Evolutionary conservation across 2,113 vertebrate species (phyloP).

Genomic region (Cebidichthys violaceus): DNA sequence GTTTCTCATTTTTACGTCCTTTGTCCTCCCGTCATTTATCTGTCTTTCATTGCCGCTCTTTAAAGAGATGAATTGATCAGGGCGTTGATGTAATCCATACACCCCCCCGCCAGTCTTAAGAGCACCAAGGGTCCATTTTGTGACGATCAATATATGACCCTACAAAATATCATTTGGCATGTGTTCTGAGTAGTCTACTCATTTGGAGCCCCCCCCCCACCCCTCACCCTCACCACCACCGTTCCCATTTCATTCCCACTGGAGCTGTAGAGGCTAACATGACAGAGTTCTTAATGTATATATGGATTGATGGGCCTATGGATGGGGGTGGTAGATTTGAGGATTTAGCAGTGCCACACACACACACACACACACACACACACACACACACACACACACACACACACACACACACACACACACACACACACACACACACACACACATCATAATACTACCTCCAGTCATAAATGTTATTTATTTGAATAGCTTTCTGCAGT

Average conservation of each 20-base stretch:
- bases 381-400: not conserved
- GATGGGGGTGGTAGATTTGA: constrained; percentile 14
- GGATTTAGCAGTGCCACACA: constrained; percentile 11
- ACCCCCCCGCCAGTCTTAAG: constrained; percentile 59
- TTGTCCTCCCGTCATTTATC: constrained; percentile 35
- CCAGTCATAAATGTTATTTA: constrained; percentile 52
- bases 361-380: constrained; percentile 11
- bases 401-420: constrained; percentile 31
- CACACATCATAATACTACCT: constrained; percentile 29
- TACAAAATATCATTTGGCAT: constrained; percentile 78
- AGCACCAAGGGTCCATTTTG: constrained; percentile 79
- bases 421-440: constrained; percentile 27
- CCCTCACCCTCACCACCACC: constrained; percentile 47
- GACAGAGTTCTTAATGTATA: constrained; percentile 62
- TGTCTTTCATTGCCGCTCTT: constrained; percentile 49
- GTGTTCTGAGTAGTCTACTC: constrained; percentile 57
- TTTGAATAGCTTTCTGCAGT: constrained; percentile 53
- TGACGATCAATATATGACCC: constrained; percentile 79
- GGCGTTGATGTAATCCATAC: constrained; percentile 74
- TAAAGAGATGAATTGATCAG: constrained; percentile 70
- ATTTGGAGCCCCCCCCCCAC: constrained; percentile 43
- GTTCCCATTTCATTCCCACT: constrained; percentile 54
- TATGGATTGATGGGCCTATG: constrained; percentile 60
- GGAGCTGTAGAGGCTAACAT: constrained; percentile 61
- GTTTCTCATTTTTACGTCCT: constrained; percentile 17